Conservation (phyloP, 2,797 vertebrate species). For the Phrynocephalus guinanensis region DNA sequence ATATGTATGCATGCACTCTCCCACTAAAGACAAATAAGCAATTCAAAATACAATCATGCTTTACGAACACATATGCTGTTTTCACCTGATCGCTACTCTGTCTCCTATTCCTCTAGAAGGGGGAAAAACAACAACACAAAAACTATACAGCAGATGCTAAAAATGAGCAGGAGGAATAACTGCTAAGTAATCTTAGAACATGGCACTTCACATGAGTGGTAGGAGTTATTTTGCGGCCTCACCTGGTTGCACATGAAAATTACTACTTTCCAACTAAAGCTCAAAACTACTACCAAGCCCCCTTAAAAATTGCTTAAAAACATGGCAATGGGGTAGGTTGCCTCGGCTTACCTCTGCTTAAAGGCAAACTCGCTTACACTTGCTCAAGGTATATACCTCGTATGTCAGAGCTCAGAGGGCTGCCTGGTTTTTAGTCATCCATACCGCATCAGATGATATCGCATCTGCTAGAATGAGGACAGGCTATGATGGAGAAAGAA, state of each 20-base stretch:
- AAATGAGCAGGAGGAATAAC: background rate
- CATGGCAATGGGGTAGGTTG: background rate
- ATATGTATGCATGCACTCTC: background rate
- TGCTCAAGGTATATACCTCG: too few species aligned
- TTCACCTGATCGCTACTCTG: conserved; percentile 44
- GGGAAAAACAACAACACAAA: background rate
- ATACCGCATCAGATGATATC: background rate
- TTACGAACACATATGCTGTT: background rate
- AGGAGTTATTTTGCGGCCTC: background rate
- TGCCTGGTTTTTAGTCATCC: background rate
- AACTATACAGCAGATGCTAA: background rate
- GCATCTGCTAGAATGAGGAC: background rate
- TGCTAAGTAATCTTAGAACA: background rate
- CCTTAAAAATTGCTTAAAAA: background rate
- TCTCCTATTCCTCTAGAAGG: conserved; percentile 33
- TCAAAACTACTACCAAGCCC: background rate
- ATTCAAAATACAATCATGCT: background rate
- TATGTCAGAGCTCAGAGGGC: background rate
- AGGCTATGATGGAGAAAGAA: too few species aligned
- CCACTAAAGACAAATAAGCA: background rate
- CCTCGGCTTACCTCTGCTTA: too few species aligned
- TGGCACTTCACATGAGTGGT: background rate
- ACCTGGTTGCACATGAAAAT: background rate
- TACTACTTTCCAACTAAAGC: background rate
- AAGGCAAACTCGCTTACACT: too few species aligned